These are phyloP conservation scores for Brachypteracias leptosomus DNA, from an alignment of 2,113 vertebrate genomes.

Conservation along the genomic window DNA sequence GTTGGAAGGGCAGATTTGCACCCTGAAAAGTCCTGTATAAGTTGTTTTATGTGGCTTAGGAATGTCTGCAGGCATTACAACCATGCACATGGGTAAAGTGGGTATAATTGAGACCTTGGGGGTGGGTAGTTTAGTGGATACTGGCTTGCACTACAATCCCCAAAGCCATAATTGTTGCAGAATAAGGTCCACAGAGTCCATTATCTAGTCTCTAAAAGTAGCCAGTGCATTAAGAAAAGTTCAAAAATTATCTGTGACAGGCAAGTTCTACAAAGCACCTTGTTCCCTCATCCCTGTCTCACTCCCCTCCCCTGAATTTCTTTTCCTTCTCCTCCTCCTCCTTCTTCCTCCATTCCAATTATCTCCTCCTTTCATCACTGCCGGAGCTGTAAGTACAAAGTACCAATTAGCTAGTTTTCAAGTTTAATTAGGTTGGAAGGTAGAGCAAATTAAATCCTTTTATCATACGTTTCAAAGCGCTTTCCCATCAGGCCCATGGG, in stretches of 20 bases:
- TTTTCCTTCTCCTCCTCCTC: conserved; percentile 14
- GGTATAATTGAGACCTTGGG: not conserved
- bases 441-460: conserved; percentile 77
- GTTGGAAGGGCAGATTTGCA: not conserved
- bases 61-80: not conserved
- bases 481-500: conserved; percentile 47
- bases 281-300: not conserved
- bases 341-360: conserved; percentile 64
- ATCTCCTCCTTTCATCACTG: conserved; percentile 69
- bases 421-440: conserved; percentile 78
- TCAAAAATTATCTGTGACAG: not conserved
- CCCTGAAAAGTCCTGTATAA: not conserved
- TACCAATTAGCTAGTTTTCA: conserved; percentile 76
- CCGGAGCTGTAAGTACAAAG: conserved; percentile 67
- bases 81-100: not conserved
- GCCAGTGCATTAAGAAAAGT: not conserved
- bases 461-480: conserved; percentile 64
- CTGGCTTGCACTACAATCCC: not conserved
- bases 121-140: not conserved
- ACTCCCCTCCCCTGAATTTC: not conserved
- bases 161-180: not conserved
- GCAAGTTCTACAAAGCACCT: not conserved
- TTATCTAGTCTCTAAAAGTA: not conserved
- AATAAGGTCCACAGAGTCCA: not conserved
- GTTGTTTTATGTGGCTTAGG: not conserved